Conservation (phyloP, 2,113 vertebrate genomes). For the Lynx canadensis region DNA sequence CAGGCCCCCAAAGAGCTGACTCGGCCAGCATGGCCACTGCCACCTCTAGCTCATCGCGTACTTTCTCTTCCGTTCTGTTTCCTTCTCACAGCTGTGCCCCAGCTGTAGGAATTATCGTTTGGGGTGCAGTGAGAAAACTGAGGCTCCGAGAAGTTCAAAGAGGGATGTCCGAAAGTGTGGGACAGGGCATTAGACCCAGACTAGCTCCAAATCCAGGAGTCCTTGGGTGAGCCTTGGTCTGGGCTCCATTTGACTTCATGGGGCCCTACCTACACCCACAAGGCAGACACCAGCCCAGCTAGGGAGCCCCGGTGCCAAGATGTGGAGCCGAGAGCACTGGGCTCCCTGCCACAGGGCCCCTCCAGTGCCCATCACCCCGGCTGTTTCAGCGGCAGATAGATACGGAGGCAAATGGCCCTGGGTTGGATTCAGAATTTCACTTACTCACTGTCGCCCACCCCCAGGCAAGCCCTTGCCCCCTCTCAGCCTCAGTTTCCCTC, state of each 20-base stretch:
- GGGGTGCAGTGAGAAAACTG: background rate
- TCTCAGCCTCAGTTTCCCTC: background rate
- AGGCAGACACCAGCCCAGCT: background rate
- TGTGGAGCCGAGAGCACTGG: accelerated
- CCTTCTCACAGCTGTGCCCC: background rate
- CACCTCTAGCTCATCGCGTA: background rate
- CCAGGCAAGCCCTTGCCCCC: no score
- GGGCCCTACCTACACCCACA: background rate
- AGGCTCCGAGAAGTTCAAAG: background rate
- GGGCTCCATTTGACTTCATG: background rate
- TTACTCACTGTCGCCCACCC: background rate
- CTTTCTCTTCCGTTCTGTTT: background rate
- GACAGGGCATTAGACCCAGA: background rate
- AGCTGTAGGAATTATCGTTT: background rate
- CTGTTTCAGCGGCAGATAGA: background rate
- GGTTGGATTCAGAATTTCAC: background rate
- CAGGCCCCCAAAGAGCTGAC: background rate
- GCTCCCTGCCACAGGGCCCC: background rate
- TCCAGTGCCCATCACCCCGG: background rate
- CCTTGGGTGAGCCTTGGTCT: background rate
- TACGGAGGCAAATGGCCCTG: background rate
- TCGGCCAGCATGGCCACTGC: accelerated
- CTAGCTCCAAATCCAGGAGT: background rate
- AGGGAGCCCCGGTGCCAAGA: background rate
- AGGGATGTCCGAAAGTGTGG: background rate